These are phyloP conservation scores for Pterocles burchelli DNA, from an alignment of 2,113 vertebrate species.

Conservation along the genomic window DNA sequence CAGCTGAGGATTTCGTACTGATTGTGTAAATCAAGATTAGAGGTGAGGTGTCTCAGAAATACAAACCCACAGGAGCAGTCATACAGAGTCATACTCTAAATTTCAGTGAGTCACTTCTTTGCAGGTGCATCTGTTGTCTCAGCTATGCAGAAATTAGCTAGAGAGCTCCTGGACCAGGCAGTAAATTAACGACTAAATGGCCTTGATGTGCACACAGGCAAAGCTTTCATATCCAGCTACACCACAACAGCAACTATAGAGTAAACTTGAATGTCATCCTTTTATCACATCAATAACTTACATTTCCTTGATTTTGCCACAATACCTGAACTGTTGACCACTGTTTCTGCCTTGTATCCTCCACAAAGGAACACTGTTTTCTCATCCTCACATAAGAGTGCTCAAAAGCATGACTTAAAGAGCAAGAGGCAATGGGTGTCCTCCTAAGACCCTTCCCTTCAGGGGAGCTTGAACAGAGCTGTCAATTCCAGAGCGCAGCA, in stretches of 20 bases:
- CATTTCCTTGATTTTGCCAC: not conserved
- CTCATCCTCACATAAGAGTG: not conserved
- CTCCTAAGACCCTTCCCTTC: not conserved
- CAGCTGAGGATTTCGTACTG: not conserved
- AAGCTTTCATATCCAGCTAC: not conserved
- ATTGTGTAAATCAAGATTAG: fast-evolving
- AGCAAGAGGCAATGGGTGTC: not conserved
- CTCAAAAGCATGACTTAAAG: not conserved
- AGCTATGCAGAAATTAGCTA: not conserved
- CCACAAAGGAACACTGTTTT: not conserved
- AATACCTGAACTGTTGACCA: fast-evolving
- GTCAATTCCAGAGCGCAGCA: not conserved
- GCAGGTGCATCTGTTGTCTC: not conserved
- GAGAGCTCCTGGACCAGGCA: not conserved
- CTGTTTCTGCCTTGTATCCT: not conserved
- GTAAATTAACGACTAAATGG: not conserved
- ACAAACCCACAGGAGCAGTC: not conserved
- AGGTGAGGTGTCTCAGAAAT: not conserved
- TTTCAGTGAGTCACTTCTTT: not conserved
- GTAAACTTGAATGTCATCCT: not conserved
- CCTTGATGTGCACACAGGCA: not conserved
- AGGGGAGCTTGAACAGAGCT: not conserved
- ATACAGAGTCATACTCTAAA: fast-evolving
- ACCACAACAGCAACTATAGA: not conserved
- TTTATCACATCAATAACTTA: not conserved